phyloP scores from a whole-genome alignment of 1,140 invertebrate genomes.

The Pseudomyrmex concolor region DNA sequence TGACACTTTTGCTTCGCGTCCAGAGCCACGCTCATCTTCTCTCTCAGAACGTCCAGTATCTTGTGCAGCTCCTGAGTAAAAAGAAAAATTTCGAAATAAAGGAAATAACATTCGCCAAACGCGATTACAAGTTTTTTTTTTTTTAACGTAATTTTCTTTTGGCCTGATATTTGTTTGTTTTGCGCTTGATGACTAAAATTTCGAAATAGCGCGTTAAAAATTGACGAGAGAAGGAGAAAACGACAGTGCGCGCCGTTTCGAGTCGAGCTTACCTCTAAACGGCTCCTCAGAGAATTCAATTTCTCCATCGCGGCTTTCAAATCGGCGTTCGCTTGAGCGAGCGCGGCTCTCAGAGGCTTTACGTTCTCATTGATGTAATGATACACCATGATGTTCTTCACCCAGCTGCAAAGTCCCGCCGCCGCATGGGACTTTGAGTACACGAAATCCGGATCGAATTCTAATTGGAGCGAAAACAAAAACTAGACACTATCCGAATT shows the following conservation, averaged over 20 bases:
- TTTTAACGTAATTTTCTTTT: too few relatives aligned
- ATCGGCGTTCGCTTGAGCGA: constrained; percentile 94
- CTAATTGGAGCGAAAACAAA: constrained; percentile 78
- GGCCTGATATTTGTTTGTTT: too few relatives aligned
- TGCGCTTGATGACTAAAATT: too few relatives aligned
- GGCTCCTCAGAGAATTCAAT: constrained; percentile 88
- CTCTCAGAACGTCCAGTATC: constrained; percentile 90
- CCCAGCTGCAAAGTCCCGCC: constrained; percentile 96
- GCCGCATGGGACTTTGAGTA: constrained; percentile 94
- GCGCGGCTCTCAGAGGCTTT: constrained; percentile 93
- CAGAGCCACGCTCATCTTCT: constrained; percentile 93
- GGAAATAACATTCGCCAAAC: too few relatives aligned
- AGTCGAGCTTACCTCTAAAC: constrained; percentile 84
- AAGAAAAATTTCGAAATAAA: background rate
- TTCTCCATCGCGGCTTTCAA: constrained; percentile 92
- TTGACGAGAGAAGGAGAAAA: too few relatives aligned
- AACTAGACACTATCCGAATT: too few relatives aligned
- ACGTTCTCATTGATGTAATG: constrained; percentile 97
- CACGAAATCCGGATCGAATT: constrained; percentile 95
- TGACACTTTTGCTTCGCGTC: constrained; percentile 95
- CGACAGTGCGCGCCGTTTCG: too few relatives aligned
- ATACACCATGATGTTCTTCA: constrained; percentile 96
- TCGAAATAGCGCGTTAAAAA: too few relatives aligned
- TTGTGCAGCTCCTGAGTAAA: constrained; percentile 90
- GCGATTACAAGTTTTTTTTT: too few relatives aligned